These are phyloP conservation scores for Cryptocheilus praepositus DNA, from an alignment of 2,888 invertebrate genomes.

Conservation along the genomic window DNA sequence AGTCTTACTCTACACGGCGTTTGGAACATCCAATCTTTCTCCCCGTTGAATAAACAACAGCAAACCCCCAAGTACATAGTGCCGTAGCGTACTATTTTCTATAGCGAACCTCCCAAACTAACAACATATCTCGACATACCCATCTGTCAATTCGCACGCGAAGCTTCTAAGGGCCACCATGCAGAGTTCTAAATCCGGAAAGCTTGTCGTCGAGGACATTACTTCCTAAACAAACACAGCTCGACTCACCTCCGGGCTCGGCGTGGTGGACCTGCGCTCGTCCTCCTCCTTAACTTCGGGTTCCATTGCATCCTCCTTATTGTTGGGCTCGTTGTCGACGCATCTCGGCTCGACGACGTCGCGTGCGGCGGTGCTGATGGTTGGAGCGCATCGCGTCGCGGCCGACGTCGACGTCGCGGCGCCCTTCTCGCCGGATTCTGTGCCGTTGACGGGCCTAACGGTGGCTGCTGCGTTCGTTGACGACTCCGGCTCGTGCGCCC, in stretches of 20 bases:
- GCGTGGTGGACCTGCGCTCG: conserved; percentile 62
- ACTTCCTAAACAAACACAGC: background rate
- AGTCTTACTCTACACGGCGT: too few species aligned
- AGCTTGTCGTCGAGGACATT: too few species aligned
- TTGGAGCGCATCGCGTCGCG: conserved; percentile 22
- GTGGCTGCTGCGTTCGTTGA: conserved; percentile 44
- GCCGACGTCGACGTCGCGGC: conserved; percentile 9
- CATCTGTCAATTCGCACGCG: too few species aligned
- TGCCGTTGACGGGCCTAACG: conserved; percentile 2
- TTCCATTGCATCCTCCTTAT: conserved; percentile 70
- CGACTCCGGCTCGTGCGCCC: conserved; percentile 55
- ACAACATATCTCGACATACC: too few species aligned
- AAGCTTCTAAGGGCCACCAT: too few species aligned
- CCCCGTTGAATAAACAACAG: too few species aligned
- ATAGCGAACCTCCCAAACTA: too few species aligned
- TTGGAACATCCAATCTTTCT: too few species aligned
- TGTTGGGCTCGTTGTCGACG: conserved; percentile 36
- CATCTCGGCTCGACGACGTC: conserved; percentile 4
- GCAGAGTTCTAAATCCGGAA: too few species aligned
- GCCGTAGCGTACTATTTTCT: too few species aligned
- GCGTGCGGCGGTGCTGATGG: conserved; percentile 12
- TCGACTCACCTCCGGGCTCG: conserved; percentile 67
- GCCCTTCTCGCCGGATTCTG: background rate
- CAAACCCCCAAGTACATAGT: too few species aligned
- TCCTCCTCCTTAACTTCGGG: conserved; percentile 67